Conservation (phyloP, 2,797 vertebrate species). For the Staurois parvus region DNA sequence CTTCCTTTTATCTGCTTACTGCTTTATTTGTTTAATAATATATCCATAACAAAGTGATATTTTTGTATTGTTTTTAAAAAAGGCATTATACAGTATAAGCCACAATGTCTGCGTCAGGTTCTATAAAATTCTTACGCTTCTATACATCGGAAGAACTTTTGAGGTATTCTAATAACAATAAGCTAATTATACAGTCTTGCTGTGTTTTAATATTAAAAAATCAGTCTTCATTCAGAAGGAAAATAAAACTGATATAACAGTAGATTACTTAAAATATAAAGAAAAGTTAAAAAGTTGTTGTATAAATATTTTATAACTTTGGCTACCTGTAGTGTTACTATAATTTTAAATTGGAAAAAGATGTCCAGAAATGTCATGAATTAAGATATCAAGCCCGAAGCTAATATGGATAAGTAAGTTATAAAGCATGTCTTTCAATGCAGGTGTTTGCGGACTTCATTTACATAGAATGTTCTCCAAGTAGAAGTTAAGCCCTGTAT, state of each 20-base stretch:
- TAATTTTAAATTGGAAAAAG: background rate
- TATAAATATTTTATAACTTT: constrained; percentile 26
- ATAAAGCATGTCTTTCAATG: constrained; percentile 48
- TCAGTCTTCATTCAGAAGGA: background rate
- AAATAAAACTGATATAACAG: background rate
- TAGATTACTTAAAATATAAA: background rate
- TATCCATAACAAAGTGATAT: background rate
- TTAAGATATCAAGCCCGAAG: constrained; percentile 47
- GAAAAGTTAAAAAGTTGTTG: constrained; percentile 21
- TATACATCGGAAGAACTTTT: too few species aligned
- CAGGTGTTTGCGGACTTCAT: constrained; percentile 49
- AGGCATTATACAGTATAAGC: background rate
- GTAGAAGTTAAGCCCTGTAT: constrained; percentile 54
- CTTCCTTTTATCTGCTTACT: too few species aligned
- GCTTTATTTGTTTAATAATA: background rate
- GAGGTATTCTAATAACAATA: too few species aligned
- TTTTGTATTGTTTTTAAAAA: background rate
- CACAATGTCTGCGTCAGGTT: too few species aligned
- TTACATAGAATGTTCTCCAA: constrained; percentile 59
- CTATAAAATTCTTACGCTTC: too few species aligned
- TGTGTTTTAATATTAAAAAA: background rate
- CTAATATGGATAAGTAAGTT: constrained; percentile 53
- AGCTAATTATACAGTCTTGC: too few species aligned
- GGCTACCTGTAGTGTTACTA: constrained; percentile 6
- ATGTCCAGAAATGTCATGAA: constrained; percentile 12